A percentile compares a stretch with the other conserved stretches of the same genome.
Conservation (phyloP, 2,888 invertebrate genomes). For the Drosophila pseudotalamancana region DNA sequence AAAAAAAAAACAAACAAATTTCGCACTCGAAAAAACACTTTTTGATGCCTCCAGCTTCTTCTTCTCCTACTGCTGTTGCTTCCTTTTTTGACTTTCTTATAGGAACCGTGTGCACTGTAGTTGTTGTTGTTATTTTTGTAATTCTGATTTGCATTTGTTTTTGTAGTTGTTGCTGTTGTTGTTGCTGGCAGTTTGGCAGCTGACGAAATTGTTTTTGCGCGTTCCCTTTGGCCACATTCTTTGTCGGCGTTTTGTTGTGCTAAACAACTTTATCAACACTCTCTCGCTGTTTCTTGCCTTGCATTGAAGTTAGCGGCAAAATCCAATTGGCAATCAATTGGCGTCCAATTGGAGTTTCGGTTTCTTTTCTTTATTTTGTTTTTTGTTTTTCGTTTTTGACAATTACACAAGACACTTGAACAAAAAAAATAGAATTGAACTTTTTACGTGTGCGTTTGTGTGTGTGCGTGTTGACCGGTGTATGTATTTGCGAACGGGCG, state of each 20-base stretch:
- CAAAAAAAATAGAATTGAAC: constrained; percentile 52
- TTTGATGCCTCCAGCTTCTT: constrained; percentile 8
- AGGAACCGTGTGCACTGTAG: constrained; percentile 58
- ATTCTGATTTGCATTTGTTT: constrained; percentile 39
- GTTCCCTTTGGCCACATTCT: constrained; percentile 26
- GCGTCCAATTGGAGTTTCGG: constrained; percentile 44
- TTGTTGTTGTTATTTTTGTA: constrained; percentile 26
- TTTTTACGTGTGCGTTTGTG: constrained; percentile 10
- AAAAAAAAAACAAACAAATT: constrained; percentile 50
- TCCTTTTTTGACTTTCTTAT: constrained; percentile 23
- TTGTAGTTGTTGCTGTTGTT: constrained; percentile 25
- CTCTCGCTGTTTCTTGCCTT: constrained; percentile 19
- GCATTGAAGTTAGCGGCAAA: constrained; percentile 26
- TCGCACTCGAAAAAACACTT: constrained; percentile 35
- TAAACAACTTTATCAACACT: constrained; percentile 39
- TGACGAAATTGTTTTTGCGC: constrained; percentile 44
- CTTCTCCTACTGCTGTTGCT: constrained; percentile 2
- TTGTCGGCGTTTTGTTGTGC: constrained; percentile 36
- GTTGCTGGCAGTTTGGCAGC: constrained; percentile 32
- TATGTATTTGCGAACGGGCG: constrained; percentile 1
- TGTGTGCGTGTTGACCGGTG: constrained; percentile 10
- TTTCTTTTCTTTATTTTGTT: constrained; percentile 7
- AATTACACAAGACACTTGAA: constrained; percentile 51
- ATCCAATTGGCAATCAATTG: constrained; percentile 46
- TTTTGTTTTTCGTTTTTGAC: neutral